Conservation (phyloP, 2,888 invertebrate genomes). For the Rapana venosa region DNA sequence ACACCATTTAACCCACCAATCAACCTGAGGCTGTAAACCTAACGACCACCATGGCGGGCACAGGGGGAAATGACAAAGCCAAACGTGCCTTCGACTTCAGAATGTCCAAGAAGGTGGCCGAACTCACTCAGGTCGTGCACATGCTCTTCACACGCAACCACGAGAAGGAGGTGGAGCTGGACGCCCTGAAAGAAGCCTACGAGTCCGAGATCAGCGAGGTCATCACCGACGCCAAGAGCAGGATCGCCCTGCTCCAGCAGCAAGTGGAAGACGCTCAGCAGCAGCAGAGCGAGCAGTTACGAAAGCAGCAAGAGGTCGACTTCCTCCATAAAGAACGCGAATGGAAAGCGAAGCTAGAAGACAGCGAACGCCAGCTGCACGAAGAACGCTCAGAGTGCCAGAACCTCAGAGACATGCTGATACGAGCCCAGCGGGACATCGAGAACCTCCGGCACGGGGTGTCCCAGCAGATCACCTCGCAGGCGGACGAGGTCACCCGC, state of each 20-base stretch:
- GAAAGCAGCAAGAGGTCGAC: conserved; percentile 31
- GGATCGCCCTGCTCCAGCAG: conserved; percentile 61
- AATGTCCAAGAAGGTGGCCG: conserved; percentile 78
- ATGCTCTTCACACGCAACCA: conserved; percentile 77
- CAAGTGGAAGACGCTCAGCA: conserved; percentile 50
- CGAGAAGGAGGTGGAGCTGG: conserved; percentile 76
- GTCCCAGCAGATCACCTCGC: conserved; percentile 60
- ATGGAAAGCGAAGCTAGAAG: conserved; percentile 61
- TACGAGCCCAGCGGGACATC: conserved; percentile 73
- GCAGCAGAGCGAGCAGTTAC: conserved; percentile 51
- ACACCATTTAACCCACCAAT: background rate
- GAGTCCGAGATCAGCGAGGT: conserved; percentile 72
- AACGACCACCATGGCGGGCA: background rate
- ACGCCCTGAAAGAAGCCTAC: conserved; percentile 73
- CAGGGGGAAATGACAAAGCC: conserved; percentile 50
- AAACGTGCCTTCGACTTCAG: conserved; percentile 74
- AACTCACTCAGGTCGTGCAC: conserved; percentile 77
- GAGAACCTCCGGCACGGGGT: conserved; percentile 69
- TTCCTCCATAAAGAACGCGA: conserved; percentile 58
- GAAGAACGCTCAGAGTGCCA: conserved; percentile 73
- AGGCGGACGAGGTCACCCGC: conserved; percentile 63
- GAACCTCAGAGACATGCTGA: conserved; percentile 71
- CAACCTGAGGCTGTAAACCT: background rate
- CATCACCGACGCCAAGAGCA: conserved; percentile 66
- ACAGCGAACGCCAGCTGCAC: conserved; percentile 62